A percentile compares a stretch with the other conserved stretches of the same genome.
phyloP scores from a whole-genome alignment of 2,113 vertebrate genomes.

The Arenaria interpres region DNA sequence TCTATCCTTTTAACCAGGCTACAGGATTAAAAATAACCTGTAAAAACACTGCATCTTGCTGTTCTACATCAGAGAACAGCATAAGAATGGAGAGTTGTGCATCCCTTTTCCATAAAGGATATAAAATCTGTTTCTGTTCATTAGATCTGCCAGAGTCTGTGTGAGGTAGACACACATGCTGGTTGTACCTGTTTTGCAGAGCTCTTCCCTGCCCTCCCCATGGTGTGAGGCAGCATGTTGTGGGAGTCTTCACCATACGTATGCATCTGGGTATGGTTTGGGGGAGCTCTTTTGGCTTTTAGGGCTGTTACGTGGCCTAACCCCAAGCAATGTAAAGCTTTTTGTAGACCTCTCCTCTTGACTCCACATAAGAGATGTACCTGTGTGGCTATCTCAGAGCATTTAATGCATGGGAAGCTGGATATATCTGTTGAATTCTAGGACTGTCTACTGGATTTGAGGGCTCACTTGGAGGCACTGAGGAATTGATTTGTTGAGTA shows the following conservation, averaged over 20 bases:
- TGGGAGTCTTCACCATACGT: background rate
- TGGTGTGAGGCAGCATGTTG: background rate
- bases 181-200: background rate
- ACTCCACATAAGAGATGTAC: fast-evolving
- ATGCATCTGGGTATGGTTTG: background rate
- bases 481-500: background rate
- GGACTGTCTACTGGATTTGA: background rate
- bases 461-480: background rate
- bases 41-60: background rate
- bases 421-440: background rate
- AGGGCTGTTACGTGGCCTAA: background rate
- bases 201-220: fast-evolving
- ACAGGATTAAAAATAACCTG: background rate
- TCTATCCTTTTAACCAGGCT: background rate
- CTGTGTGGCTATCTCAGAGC: background rate
- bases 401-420: background rate
- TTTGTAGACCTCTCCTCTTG: background rate
- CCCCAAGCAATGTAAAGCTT: background rate
- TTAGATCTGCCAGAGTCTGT: background rate
- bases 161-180: background rate
- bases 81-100: background rate
- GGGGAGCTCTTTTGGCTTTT: background rate
- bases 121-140: background rate
- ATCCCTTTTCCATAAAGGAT: background rate
- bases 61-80: background rate